Base-by-base conservation (phyloP, 2,113 vertebrate genomes). In the Leuciscus idus region DNA sequence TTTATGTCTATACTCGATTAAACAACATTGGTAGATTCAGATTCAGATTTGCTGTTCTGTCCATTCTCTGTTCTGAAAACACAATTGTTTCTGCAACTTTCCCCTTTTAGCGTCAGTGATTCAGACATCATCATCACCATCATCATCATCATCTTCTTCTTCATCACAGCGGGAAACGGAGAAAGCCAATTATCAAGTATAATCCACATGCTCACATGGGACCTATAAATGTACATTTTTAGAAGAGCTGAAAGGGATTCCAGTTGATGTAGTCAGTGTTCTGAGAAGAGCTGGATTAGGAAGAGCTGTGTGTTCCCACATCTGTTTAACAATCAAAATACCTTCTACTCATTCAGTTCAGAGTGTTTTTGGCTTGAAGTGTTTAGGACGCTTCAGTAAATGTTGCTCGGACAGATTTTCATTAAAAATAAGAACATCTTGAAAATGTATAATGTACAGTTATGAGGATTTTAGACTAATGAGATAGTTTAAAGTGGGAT, bases 151-250 rank as follows among this genome's bases (percentile, higher is more conserved):
- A 26, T 26, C 26, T 26, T 26, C 26, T 26, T 26, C 26, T 26
- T 26, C 26, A 26, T 43, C 43, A 2, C 75, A 59, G 82, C 55
- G 87, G 82, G 82, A 90, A 86, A 68, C 55, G 21, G 77, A 5
- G 81, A 76, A 84, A 70, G 59, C 26, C 57, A 61, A 80, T 86
- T 66, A 81, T 84, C 80, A 43, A 68, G 36, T 70, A 39, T 50
- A 87, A 84, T 86, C 77, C 57, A 17, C 78, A 39, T 15, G 36
- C 86, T 89, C 64, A 52, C 68, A 76, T 84, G 64, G 59, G 81
- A 28, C 59, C 81, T 73, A 26, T 80, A 77, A 85, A 88, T 62
- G 19, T 28, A 36, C 26, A 75, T 46, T 81, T 66, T 75, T 68
- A 30, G 68, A 57, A 85, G 46, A 64, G 55, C 84, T 78, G 50